Base-by-base conservation (phyloP, 2,113 vertebrate species). In the Chelonoidis abingdonii region DNA sequence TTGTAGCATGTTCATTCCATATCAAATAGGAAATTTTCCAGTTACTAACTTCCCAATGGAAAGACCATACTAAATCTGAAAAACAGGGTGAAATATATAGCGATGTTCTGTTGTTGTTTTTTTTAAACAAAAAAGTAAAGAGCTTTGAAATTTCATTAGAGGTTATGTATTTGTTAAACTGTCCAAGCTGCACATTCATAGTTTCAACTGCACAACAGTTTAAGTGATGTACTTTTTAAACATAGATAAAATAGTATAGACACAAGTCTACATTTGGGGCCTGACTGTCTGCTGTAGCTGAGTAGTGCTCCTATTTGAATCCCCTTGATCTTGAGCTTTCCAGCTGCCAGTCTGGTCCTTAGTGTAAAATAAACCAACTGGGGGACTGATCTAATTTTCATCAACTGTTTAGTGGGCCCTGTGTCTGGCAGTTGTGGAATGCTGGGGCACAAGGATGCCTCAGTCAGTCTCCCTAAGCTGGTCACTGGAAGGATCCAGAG, bases 1-100 rank as follows among this genome's bases (percentile, higher is more conserved):
- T 86, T 90, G 82, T 87, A 83, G 54, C 87, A 53, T 89, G 93
- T 89, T 95, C 83, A 96, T 96, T 97, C 90, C 85, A 2, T 93
- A 96, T 95, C 91, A 80, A 84, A 94, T 97, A 94, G 65, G 53
- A 85, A 89, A 21, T 93, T 93, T 94, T 95, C 80, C 83, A 97
- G 38, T 93, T 96, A 72, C 76, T 92, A 56, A 85, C 78, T 97
- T 92, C 81, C 88, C 80, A 38, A 54, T 91, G 94, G 90, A 96
- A 97, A 96, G 83, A 84, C 21, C 47, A 88, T 86, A 88, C 92
- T 86, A 0, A 16, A 25, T 91, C 89, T 17, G 92, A 86, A 96
- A 94, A 97, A 93, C 83, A 94, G 85, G 95, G 83, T 94, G 69
- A 80, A 91, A 86, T 53, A 92, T 91, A 27, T 91, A 59, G 44